Evolutionary conservation across 2,113 vertebrate genomes (phyloP).

Genomic region (Tyto alba): DNA sequence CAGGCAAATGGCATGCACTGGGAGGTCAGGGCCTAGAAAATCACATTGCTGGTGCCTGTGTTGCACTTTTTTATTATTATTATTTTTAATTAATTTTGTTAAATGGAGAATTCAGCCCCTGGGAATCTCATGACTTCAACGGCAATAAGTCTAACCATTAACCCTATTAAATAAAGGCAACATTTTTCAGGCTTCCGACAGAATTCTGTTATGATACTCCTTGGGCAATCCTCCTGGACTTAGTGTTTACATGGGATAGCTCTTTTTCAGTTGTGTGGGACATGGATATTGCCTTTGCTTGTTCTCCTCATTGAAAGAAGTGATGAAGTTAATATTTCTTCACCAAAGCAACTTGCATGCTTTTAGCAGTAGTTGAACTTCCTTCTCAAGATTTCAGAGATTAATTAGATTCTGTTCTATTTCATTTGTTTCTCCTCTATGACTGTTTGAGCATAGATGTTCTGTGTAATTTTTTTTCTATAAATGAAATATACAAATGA

Average conservation of each 20-base stretch:
- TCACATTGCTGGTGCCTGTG: neutral
- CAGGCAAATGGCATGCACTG: neutral
- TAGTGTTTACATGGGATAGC: neutral
- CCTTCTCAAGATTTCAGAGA: neutral
- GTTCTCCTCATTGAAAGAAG: neutral
- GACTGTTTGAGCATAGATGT: neutral
- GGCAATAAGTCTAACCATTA: neutral
- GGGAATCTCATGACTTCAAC: neutral
- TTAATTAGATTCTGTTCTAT: neutral
- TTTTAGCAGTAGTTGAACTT: neutral
- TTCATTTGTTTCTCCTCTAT: neutral
- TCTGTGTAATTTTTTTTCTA: neutral
- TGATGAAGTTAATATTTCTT: neutral
- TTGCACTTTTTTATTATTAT: neutral
- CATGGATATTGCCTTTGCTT: neutral
- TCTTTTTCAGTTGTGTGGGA: neutral
- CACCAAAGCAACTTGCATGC: neutral
- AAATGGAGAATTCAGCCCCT: neutral
- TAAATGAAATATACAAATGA: neutral
- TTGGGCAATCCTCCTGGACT: neutral
- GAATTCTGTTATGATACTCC: neutral
- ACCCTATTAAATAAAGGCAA: neutral
- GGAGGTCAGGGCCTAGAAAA: neutral
- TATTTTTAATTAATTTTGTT: neutral
- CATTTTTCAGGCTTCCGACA: neutral